Conservation (phyloP, 2,888 invertebrate species). For the Cheilosia impressa region DNA sequence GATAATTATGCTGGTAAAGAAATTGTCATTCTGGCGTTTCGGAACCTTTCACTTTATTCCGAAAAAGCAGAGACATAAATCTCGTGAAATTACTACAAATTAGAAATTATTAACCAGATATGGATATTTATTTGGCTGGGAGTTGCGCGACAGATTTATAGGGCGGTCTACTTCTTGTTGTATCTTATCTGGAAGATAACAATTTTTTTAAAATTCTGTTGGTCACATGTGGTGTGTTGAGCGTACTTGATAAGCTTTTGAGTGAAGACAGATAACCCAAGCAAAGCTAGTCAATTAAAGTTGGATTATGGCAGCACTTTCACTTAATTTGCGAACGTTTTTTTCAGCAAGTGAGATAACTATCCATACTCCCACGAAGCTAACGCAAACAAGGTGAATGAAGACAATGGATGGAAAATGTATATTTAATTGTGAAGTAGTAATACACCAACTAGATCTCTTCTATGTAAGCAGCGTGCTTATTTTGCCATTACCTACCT, state of each 20-base stretch:
- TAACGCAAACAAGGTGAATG: too few species aligned
- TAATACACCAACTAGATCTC: too few species aligned
- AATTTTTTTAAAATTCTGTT: not conserved
- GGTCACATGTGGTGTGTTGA: not conserved
- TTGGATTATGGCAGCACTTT: too few species aligned
- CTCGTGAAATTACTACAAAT: conserved; percentile 20
- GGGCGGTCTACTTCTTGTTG: not conserved
- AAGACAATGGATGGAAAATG: too few species aligned
- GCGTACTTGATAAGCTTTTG: not conserved
- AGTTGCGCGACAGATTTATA: conserved; percentile 12
- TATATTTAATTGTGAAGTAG: too few species aligned
- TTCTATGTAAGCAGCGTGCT: too few species aligned
- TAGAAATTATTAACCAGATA: conserved; percentile 25
- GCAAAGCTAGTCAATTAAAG: too few species aligned
- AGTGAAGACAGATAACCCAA: too few species aligned
- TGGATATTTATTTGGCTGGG: not conserved
- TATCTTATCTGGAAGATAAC: not conserved
- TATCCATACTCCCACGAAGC: too few species aligned
- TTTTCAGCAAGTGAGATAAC: too few species aligned
- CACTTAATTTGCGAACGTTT: too few species aligned
- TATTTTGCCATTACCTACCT: too few species aligned
- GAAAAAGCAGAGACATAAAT: conserved; percentile 2
- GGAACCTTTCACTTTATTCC: conserved; percentile 16
- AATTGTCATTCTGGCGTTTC: conserved; percentile 3
- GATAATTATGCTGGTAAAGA: not conserved